These are phyloP conservation scores for Sisyra terminalis DNA, from an alignment of 2,888 invertebrate species.

Conservation along the genomic window DNA sequence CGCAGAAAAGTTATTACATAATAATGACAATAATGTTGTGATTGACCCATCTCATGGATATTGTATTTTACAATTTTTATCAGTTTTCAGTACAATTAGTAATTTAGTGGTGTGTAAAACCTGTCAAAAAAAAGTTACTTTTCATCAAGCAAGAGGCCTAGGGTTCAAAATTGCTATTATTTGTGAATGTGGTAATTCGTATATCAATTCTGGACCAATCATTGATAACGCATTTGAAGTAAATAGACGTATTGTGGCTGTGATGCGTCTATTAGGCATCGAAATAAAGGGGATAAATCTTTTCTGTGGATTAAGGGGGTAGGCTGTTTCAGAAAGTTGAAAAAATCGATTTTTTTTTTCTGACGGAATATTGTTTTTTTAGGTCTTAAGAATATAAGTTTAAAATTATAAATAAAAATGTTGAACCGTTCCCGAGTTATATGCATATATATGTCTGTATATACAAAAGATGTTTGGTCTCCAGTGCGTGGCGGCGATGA, in stretches of 20 bases:
- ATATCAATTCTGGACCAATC: constrained; percentile 11
- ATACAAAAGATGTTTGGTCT: too few species aligned
- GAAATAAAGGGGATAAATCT: constrained; percentile 13
- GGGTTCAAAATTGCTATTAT: constrained; percentile 13
- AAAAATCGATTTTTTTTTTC: too few species aligned
- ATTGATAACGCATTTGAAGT: constrained; percentile 13
- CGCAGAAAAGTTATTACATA: not conserved
- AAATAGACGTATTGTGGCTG: constrained; percentile 14
- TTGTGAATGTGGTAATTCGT: constrained; percentile 10
- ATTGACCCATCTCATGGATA: constrained; percentile 1
- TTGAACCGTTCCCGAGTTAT: too few species aligned
- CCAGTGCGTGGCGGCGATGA: too few species aligned
- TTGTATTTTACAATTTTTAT: not conserved
- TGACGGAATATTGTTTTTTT: too few species aligned
- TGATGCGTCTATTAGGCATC: constrained; percentile 14
- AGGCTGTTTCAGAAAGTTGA: too few species aligned
- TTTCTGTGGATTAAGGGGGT: constrained; percentile 14
- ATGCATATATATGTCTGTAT: too few species aligned
- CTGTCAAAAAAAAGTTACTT: constrained; percentile 7
- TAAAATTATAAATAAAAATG: too few species aligned
- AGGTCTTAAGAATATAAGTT: too few species aligned
- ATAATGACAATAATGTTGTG: not conserved
- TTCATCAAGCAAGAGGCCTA: constrained; percentile 11
- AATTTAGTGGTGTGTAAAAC: constrained; percentile 1
- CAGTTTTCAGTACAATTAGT: not conserved